Evolutionary conservation across 2,888 invertebrate genomes (phyloP).

Genomic region (Acleris emargana): DNA sequence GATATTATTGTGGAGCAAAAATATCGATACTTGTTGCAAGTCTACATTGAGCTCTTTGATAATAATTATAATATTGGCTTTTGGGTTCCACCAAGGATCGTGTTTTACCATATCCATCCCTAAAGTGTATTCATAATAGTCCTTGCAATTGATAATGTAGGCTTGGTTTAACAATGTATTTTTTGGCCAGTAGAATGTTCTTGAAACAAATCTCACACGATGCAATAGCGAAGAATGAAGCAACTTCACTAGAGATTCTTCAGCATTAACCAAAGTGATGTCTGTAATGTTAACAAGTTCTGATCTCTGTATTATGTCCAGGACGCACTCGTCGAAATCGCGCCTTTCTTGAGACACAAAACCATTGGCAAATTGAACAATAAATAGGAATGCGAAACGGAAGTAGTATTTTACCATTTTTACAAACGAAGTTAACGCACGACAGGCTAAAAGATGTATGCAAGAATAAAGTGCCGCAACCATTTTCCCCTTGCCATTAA

Average conservation of each 20-base stretch:
- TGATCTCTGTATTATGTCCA: slow-evolving; percentile 11
- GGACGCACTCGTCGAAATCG: slow-evolving; percentile 19
- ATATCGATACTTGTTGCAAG: slow-evolving; percentile 39
- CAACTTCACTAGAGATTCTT: slow-evolving; percentile 39
- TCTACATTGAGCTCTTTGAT: slow-evolving; percentile 40
- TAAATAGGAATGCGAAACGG: slow-evolving; percentile 1
- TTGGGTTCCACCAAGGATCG: slow-evolving; percentile 51
- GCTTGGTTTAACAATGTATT: slow-evolving; percentile 41
- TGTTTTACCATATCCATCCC: slow-evolving; percentile 41
- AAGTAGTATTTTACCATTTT: slow-evolving; percentile 14
- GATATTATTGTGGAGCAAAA: slow-evolving; percentile 45
- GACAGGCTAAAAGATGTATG: slow-evolving; percentile 14
- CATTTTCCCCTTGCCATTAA: slow-evolving; percentile 31
- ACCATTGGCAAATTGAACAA: slow-evolving; percentile 13
- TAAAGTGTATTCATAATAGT: slow-evolving; percentile 44
- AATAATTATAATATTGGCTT: slow-evolving; percentile 50
- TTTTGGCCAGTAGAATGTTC: slow-evolving; percentile 42
- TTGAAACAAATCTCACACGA: slow-evolving; percentile 44
- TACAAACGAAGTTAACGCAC: slow-evolving; percentile 2
- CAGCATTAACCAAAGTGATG: slow-evolving; percentile 46
- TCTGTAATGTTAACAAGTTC: slow-evolving; percentile 35
- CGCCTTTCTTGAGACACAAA: background rate
- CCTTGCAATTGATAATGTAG: slow-evolving; percentile 46
- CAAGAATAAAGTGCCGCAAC: slow-evolving; percentile 23
- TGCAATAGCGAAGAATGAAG: slow-evolving; percentile 42